Conservation (phyloP, 2,113 vertebrate genomes). For the Sphaerodactylus townsendi region DNA sequence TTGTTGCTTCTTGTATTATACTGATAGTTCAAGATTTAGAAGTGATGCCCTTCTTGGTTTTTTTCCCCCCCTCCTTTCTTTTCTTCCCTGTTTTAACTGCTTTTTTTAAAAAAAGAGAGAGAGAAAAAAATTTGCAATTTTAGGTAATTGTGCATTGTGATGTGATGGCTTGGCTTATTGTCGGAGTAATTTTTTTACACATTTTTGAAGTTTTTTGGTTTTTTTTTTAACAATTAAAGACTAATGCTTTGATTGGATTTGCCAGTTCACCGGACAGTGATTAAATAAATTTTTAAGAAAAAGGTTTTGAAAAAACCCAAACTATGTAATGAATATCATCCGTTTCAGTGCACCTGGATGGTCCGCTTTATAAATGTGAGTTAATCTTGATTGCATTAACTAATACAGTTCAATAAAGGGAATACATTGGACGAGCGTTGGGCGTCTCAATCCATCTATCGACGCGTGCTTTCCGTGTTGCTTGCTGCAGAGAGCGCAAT, state of each 20-base stretch:
- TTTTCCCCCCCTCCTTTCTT: not conserved
- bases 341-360: conserved; percentile 96
- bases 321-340: conserved; percentile 97
- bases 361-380: conserved; percentile 99
- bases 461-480: not conserved
- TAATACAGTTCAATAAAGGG: conserved; percentile 96
- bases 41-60: conserved; percentile 69
- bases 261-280: conserved; percentile 96
- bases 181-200: conserved; percentile 93
- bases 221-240: conserved; percentile 85
- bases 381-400: conserved; percentile 98
- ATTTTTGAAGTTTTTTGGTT: conserved; percentile 70
- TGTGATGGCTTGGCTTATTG: conserved; percentile 98
- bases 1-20: conserved; percentile 94
- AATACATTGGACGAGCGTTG: conserved; percentile 77
- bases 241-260: conserved; percentile 97
- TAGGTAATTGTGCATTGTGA: conserved; percentile 96
- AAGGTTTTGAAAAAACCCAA: not conserved
- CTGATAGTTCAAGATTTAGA: conserved; percentile 88
- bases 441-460: conserved; percentile 50
- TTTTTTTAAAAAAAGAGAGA: conserved; percentile 64
- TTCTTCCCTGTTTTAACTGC: conserved; percentile 65
- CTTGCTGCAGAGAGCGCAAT: not conserved
- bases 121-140: no score
- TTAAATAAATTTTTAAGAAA: conserved; percentile 66